A percentile compares a stretch with the other conserved stretches of the same genome.
These are phyloP conservation scores for Fistularia tabacaria DNA, from an alignment of 2,797 vertebrate genomes.

Conservation along the genomic window DNA sequence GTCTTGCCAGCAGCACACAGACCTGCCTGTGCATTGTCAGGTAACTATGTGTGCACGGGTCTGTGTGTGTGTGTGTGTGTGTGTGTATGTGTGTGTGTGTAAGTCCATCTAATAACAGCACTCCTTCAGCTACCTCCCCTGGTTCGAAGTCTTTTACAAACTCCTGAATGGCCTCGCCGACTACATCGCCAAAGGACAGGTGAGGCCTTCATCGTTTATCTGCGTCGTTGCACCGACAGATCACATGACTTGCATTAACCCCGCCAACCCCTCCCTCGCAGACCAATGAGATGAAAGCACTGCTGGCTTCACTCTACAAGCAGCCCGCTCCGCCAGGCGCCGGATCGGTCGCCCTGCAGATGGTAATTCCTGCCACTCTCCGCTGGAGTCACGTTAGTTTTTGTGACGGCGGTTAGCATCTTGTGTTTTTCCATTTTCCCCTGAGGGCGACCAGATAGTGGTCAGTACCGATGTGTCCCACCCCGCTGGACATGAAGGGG, in stretches of 20 bases:
- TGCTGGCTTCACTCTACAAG: constrained; percentile 74
- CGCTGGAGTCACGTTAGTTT: constrained; percentile 5
- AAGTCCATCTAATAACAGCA: background rate
- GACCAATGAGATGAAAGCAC: constrained; percentile 74
- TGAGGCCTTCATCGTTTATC: constrained; percentile 39
- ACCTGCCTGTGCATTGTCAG: constrained; percentile 88
- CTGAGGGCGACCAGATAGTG: constrained; percentile 73
- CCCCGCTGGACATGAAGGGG: constrained; percentile 59
- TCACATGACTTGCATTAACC: background rate
- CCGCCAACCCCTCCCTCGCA: constrained; percentile 40
- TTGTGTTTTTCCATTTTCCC: constrained; percentile 68
- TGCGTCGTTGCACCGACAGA: background rate
- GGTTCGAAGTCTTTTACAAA: constrained; percentile 94
- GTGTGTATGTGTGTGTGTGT: too few species aligned
- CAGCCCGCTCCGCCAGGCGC: constrained; percentile 70
- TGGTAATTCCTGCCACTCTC: constrained; percentile 70
- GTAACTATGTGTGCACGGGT: constrained; percentile 46
- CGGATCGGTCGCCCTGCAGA: constrained; percentile 71
- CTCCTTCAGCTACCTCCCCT: constrained; percentile 80
- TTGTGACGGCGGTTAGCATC: constrained; percentile 43
- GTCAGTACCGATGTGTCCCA: constrained; percentile 57
- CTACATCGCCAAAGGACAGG: constrained; percentile 81
- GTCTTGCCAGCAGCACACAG: constrained; percentile 75
- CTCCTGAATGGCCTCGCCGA: constrained; percentile 86
- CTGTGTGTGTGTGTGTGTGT: too few species aligned